Conservation (phyloP, 2,113 vertebrate species). For the Alethe castanea region DNA sequence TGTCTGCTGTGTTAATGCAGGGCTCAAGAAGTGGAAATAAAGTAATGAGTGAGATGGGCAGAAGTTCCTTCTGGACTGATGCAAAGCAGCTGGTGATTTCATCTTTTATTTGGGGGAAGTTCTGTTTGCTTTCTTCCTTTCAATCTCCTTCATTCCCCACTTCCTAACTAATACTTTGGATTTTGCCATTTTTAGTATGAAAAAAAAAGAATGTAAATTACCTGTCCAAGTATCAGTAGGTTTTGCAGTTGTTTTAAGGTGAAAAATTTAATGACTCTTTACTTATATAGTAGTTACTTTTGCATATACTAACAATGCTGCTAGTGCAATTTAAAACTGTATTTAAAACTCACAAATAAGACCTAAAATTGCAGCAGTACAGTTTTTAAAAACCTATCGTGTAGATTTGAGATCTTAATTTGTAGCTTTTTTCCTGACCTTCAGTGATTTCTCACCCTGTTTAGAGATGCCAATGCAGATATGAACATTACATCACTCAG, state of each 20-base stretch:
- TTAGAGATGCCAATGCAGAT: not conserved
- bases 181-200: not conserved
- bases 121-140: not conserved
- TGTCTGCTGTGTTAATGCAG: not conserved
- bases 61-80: not conserved
- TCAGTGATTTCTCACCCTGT: not conserved
- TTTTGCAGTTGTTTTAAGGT: not conserved
- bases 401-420: not conserved
- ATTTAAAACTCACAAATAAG: not conserved
- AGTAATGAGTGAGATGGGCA: not conserved
- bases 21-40: not conserved
- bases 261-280: not conserved
- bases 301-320: not conserved
- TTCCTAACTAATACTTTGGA: not conserved
- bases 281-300: not conserved
- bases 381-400: not conserved
- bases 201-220: not conserved
- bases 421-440: not conserved
- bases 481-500: not conserved
- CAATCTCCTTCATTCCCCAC: not conserved
- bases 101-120: not conserved
- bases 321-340: not conserved
- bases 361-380: not conserved
- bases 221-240: not conserved
- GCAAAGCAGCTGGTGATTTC: not conserved